Percentiles rank a stretch among this genome's conserved stretches.
phyloP scores from a whole-genome alignment of 1,140 invertebrate species.

The Cydia amplana region DNA sequence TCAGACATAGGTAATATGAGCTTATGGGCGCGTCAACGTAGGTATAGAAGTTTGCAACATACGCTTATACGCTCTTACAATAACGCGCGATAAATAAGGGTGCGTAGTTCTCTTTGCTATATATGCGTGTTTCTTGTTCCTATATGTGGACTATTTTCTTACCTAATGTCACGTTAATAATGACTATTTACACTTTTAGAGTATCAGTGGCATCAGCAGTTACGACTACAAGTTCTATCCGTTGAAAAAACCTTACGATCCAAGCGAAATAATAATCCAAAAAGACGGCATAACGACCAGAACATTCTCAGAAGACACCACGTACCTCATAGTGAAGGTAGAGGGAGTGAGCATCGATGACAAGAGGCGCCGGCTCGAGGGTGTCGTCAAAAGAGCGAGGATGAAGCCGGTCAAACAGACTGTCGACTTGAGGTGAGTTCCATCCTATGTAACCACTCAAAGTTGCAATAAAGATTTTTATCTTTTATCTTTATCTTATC shows the following conservation, averaged over 20 bases:
- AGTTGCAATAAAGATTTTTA: no score
- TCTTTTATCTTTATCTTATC: no score
- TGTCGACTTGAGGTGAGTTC: conserved; percentile 62
- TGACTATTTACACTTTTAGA: conserved; percentile 38
- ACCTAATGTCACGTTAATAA: background rate
- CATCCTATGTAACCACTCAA: no score
- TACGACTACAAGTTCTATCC: conserved; percentile 67
- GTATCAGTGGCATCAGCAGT: no score
- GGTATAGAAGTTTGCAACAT: background rate
- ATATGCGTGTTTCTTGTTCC: no score
- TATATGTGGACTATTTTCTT: no score
- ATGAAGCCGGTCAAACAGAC: conserved; percentile 55
- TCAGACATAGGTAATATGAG: no score
- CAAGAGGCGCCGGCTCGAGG: conserved; percentile 51
- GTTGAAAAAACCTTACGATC: conserved; percentile 37
- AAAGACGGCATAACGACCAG: conserved; percentile 52
- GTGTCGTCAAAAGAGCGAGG: conserved; percentile 47
- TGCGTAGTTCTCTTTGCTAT: no score
- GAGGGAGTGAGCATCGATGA: conserved; percentile 46
- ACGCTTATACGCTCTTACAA: background rate
- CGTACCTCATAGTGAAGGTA: conserved; percentile 60
- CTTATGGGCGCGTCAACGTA: no score
- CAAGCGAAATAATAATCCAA: conserved; percentile 36
- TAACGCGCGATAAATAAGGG: no score
- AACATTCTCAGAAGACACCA: conserved; percentile 51